Conservation (phyloP, 2,113 vertebrate genomes). For the Alligator mississippiensis region DNA sequence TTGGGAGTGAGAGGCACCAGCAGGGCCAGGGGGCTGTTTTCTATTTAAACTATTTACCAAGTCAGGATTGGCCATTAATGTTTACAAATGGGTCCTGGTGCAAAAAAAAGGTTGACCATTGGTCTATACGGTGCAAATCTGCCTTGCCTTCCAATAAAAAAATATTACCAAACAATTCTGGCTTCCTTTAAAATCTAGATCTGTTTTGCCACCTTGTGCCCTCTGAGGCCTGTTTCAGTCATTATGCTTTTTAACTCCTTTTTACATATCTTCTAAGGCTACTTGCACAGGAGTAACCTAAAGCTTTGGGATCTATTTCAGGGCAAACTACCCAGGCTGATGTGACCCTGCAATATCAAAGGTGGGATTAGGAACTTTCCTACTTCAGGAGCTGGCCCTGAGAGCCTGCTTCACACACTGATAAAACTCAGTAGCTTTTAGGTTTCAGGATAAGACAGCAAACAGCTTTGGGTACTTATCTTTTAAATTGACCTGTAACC, state of each 20-base stretch:
- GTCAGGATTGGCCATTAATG: too few relatives aligned
- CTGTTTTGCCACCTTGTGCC: conserved; percentile 5
- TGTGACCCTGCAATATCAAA: not conserved
- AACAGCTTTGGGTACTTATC: not conserved
- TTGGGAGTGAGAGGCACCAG: too few relatives aligned
- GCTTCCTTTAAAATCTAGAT: not conserved
- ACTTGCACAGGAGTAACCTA: not conserved
- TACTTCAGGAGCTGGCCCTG: not conserved
- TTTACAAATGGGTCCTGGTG: too few relatives aligned
- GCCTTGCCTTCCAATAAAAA: too few relatives aligned
- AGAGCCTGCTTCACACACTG: not conserved
- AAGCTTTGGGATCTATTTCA: not conserved
- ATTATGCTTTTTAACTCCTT: not conserved
- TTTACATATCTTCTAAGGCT: not conserved
- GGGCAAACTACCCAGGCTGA: not conserved
- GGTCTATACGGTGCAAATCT: too few relatives aligned
- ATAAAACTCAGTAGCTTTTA: not conserved
- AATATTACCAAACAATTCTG: too few relatives aligned
- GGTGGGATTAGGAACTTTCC: not conserved
- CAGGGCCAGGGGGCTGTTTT: too few relatives aligned
- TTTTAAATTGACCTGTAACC: conserved; percentile 8
- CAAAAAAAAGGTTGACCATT: too few relatives aligned
- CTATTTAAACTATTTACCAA: too few relatives aligned
- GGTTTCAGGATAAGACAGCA: rapidly evolving
- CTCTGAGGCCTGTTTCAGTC: not conserved